Evolutionary conservation across 2,888 invertebrate genomes (phyloP).

Genomic region (Euphydryas editha): DNA sequence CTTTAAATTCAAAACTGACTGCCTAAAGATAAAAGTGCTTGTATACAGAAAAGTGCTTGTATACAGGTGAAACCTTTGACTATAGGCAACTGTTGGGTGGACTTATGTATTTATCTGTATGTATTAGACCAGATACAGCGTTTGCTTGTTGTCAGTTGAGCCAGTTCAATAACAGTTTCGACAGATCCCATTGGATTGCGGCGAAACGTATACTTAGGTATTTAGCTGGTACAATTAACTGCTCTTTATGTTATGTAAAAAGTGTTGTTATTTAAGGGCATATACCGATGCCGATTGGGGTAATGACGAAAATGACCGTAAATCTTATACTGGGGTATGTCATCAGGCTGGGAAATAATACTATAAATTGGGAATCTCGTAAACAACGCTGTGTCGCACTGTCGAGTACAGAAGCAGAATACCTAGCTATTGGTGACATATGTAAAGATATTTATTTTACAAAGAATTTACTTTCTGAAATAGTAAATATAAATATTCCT

Average conservation of each 20-base stretch:
- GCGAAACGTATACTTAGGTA: constrained; percentile 32
- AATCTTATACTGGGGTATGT: constrained; percentile 36
- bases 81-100: constrained; percentile 31
- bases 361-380: not conserved
- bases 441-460: constrained; percentile 40
- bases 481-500: constrained; percentile 22
- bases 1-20: constrained; percentile 26
- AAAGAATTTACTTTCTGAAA: constrained; percentile 31
- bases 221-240: constrained; percentile 28
- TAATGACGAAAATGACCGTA: constrained; percentile 28
- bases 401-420: constrained; percentile 13
- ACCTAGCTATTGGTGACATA: constrained; percentile 30
- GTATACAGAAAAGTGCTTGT: constrained; percentile 10
- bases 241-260: constrained; percentile 23
- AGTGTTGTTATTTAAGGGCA: constrained; percentile 16
- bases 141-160: constrained; percentile 32
- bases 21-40: constrained; percentile 27
- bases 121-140: constrained; percentile 32
- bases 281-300: constrained; percentile 36
- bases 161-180: constrained; percentile 36
- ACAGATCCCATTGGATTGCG: constrained; percentile 31
- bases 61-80: constrained; percentile 6
- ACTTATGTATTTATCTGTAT: constrained; percentile 36
- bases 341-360: constrained; percentile 1
- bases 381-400: constrained; percentile 32